phyloP scores from a whole-genome alignment of 92 coral and sea anemone genomes.

The Phenganax marumi region DNA sequence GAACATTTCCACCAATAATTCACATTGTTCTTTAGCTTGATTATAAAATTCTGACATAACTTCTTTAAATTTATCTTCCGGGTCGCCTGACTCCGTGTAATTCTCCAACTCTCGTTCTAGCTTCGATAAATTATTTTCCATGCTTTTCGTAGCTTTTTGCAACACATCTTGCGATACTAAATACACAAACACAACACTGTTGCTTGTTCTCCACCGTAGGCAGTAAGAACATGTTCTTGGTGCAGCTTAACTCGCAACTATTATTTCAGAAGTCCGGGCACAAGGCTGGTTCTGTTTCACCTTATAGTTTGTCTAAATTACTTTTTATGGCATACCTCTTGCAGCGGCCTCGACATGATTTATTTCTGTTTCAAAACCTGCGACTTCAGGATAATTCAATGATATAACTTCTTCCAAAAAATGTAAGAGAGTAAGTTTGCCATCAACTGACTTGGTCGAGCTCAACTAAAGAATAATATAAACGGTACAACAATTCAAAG shows the following conservation, averaged over 20 bases:
- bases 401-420: constrained; percentile 84
- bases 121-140: constrained; percentile 79
- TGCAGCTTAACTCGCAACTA: background rate
- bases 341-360: constrained; percentile 91
- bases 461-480: constrained; percentile 64
- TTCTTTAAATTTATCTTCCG: constrained; percentile 80
- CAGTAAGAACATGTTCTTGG: background rate
- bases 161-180: constrained; percentile 90
- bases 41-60: constrained; percentile 81
- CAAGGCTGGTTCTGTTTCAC: no score
- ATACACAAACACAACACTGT: background rate
- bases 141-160: constrained; percentile 73
- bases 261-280: no score
- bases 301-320: background rate
- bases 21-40: constrained; percentile 87
- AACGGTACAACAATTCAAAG: background rate
- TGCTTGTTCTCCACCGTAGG: background rate
- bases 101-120: constrained; percentile 76
- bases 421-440: constrained; percentile 80
- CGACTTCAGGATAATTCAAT: constrained; percentile 81
- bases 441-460: constrained; percentile 95
- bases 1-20: constrained; percentile 94
- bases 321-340: constrained; percentile 58
- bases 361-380: constrained; percentile 87
- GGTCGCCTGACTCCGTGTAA: constrained; percentile 57